Evolutionary conservation across 1,140 invertebrate species (phyloP).

Genomic region (Melanaphis sacchari): DNA sequence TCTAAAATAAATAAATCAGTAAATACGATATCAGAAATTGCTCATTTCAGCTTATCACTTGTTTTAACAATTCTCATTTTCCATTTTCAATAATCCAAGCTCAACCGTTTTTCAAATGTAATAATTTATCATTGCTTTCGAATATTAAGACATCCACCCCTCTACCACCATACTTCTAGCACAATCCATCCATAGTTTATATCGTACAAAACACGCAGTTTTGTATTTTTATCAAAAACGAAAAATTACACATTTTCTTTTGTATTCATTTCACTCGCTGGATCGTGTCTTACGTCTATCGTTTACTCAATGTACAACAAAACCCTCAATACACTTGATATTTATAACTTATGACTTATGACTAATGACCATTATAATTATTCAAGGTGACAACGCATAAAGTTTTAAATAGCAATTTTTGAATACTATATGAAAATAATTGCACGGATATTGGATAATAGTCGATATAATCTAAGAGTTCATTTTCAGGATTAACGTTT

Average conservation of each 20-base stretch:
- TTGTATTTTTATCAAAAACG: background rate
- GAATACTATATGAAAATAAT: background rate
- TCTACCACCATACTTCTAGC: background rate
- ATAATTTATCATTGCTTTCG: constrained; percentile 3
- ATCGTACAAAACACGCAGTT: background rate
- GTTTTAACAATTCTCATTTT: background rate
- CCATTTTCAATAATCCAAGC: background rate
- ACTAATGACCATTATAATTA: background rate
- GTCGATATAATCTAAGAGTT: background rate
- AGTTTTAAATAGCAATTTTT: background rate
- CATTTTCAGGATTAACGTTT: background rate
- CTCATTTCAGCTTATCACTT: background rate
- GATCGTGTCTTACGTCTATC: background rate
- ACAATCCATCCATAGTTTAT: background rate
- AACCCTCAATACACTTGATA: background rate
- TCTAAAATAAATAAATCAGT: background rate
- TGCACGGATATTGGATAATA: background rate
- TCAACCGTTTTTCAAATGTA: background rate
- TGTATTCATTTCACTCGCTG: background rate
- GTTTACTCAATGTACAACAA: background rate
- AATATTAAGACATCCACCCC: background rate
- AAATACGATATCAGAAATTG: background rate
- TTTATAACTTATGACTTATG: background rate
- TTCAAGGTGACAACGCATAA: background rate
- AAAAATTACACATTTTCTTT: background rate